phyloP scores from a whole-genome alignment of 2,797 vertebrate genomes.

The Enteromius argenteus region DNA sequence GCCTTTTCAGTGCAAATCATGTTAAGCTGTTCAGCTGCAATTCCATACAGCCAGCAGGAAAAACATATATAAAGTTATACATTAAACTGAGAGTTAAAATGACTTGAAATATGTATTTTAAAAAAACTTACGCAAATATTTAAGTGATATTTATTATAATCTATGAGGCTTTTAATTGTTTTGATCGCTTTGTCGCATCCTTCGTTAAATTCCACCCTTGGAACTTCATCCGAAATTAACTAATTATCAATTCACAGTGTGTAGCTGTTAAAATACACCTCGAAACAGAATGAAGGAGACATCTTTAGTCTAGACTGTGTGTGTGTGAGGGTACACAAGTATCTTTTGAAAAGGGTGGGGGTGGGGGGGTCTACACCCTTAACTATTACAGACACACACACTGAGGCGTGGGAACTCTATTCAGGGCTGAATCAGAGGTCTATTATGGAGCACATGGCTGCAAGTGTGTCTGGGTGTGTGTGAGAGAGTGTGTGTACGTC shows the following conservation, averaged over 20 bases:
- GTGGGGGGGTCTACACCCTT: constrained; percentile 76
- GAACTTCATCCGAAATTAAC: constrained; percentile 18
- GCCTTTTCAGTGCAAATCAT: neutral
- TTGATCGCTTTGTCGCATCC: neutral
- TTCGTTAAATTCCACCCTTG: neutral
- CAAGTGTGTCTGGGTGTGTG: constrained; percentile 75
- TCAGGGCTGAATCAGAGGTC: constrained; percentile 76
- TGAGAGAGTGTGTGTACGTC: constrained; percentile 54
- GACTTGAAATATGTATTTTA: neutral
- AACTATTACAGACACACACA: constrained; percentile 66
- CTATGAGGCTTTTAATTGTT: neutral
- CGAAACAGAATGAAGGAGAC: constrained; percentile 50
- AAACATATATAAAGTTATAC: neutral
- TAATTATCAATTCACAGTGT: constrained; percentile 42
- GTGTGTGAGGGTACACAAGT: constrained; percentile 46
- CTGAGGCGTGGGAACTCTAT: constrained; percentile 83
- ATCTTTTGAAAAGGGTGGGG: constrained; percentile 48
- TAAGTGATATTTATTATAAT: neutral
- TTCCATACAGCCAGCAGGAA: neutral
- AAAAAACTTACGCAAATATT: neutral
- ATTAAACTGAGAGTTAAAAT: neutral
- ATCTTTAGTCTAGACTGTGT: constrained; percentile 63
- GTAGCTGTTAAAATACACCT: constrained; percentile 33
- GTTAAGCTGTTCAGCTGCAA: neutral
- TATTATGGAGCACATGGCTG: constrained; percentile 79